Conservation (phyloP, 2,797 vertebrate species). For the Babyrousa celebensis region DNA sequence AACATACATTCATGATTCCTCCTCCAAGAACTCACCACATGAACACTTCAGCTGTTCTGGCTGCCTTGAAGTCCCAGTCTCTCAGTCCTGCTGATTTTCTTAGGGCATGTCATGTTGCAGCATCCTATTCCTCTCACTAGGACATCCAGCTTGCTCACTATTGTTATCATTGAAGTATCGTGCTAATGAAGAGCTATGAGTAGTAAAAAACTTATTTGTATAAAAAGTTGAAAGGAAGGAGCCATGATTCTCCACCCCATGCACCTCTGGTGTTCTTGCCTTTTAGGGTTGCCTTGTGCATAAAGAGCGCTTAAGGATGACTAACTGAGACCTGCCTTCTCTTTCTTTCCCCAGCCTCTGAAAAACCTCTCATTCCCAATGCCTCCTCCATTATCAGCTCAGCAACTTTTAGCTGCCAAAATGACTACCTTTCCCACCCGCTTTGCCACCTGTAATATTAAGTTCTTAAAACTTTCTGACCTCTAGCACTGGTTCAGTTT, state of each 20-base stretch:
- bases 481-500: not conserved
- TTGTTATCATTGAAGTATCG: not conserved
- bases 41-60: too few species aligned
- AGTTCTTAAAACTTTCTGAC: conserved; percentile 30
- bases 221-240: not conserved
- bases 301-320: not conserved
- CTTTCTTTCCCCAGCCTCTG: not conserved
- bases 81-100: not conserved
- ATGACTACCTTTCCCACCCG: not conserved
- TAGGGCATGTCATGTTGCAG: not conserved
- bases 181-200: not conserved
- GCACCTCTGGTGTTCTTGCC: not conserved
- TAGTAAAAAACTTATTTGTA: not conserved
- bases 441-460: not conserved
- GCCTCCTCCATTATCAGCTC: not conserved
- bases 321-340: not conserved
- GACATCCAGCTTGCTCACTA: not conserved
- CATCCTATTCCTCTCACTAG: not conserved
- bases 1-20: not conserved
- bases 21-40: not conserved
- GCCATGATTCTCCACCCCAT: not conserved
- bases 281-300: not conserved
- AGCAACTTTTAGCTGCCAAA: not conserved
- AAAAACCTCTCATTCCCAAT: not conserved
- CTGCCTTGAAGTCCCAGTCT: not conserved